Evolutionary conservation across 2,113 vertebrate species (phyloP), one percentile per base, ranked within the genome.

Genomic region (Cervus canadensis): DNA sequence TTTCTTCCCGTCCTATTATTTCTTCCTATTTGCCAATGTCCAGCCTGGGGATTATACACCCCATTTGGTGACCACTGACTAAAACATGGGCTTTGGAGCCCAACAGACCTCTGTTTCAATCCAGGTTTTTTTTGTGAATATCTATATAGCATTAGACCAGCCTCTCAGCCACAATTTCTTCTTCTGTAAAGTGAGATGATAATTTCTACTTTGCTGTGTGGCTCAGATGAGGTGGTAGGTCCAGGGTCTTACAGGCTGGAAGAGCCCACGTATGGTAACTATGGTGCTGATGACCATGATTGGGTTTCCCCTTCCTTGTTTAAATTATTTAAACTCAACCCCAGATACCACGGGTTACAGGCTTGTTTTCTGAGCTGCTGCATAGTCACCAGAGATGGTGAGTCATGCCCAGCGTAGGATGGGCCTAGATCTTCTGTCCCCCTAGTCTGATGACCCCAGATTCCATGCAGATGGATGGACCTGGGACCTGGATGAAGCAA

Each of bases 401-500:
- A 82, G 93, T 85, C 67, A 89, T 4, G 16, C 48, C 45, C 40
- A 28, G 33, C 4, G 3, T 11, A 13, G 43, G 59, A 0, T 17
- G 67, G 50, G 56, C 50, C 91, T 2, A 23, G 21, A 19, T 83
- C 3, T 3, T 48, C 5, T 40, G 76, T 64, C 0, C 0, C 62
- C 5, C 8, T 71, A 36, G 8, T 28, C 23, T 0, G 0, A 30
- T 10, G 48, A 71, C 85, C 33, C 45, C 2, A 0, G 64, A 14
- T 48, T 30, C 3, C 11, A 0, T 17, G 5, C 0, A 3, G 71
- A 92, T 0, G 1, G 78, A 4, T 2, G 26, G 62, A 40, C 59
- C 89, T 4, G 11, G 52, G 33, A 82, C 45, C 52, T 3, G 81
- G 57, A 33, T 71, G 5, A 76, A 56, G 87, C 62, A 52, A 48